Base-by-base conservation (phyloP, 2,888 invertebrate genomes). In the Cerceris rybyensis region DNA sequence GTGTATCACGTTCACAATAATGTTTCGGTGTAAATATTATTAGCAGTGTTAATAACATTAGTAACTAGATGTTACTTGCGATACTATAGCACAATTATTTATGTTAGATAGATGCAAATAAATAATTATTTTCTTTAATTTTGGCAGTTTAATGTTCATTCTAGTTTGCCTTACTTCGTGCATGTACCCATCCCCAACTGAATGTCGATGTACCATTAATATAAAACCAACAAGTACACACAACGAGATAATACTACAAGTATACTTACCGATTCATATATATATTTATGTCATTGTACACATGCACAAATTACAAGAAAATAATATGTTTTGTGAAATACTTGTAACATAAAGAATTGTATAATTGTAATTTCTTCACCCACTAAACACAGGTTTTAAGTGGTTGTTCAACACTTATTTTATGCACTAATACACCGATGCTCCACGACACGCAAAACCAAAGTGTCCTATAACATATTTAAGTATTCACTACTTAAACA, bases 71-170 rank as follows among this genome's bases (percentile, higher is more conserved):
- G 78, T 76, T 80, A 83, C 60, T 79, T 85, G 79, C 77, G 78
- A 82, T 84, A 83, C 74, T 17, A 69, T 70, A 82, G 81, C 84
- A 83, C 86, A 75, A 84, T 81, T 81, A 85, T 85, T 84, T 84
- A 74, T 83, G 75, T 78, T 80, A 82, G 70, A 79, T 80, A 82
- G 70, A 79, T 76, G 78, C 79, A 78, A 88, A 86, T 87, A 87
- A 88, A 88, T 80, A 71, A 86, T 89, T 88, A 86, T 90, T 87
- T 88, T 89, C 82, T 82, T 89, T 88, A 82, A 77, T 77, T 77
- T 86, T 75, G 67, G 72, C 78, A 75, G 73, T 79, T 76, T 80
- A 82, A 75, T 75, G 70, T 79, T 81, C 76, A 80, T 78, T 85
- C 83, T 77, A 55, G 80, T 81, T 83, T 83, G 78, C 78, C 85